Evolutionary conservation across 2,888 invertebrate genomes (phyloP).

Genomic region (Dioctria rufipes): DNA sequence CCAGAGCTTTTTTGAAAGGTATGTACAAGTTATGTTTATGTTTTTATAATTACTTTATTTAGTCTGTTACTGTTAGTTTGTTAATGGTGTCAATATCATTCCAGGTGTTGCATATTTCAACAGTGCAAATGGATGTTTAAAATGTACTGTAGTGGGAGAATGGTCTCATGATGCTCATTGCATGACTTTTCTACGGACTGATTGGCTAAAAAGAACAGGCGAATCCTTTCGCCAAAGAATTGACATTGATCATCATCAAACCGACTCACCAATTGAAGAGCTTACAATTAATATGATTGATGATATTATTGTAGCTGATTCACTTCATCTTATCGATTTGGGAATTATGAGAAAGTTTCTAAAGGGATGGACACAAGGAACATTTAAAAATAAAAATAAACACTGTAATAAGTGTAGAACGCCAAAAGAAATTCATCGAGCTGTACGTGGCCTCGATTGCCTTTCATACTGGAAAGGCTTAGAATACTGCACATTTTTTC

Average conservation of each 20-base stretch:
- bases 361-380: neutral
- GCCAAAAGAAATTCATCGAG: conserved; percentile 58
- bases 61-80: no score
- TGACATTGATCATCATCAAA: conserved; percentile 5
- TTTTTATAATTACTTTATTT: neutral
- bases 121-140: neutral
- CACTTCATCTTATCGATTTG: neutral
- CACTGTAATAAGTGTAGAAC: neutral
- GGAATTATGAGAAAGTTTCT: neutral
- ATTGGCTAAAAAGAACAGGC: neutral
- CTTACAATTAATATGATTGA: conserved; percentile 8
- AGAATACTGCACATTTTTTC: neutral
- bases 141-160: conserved; percentile 5
- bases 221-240: neutral
- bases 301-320: conserved; percentile 14
- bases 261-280: neutral
- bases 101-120: neutral
- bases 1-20: conserved; percentile 11
- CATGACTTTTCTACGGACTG: no score
- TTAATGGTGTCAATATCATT: neutral
- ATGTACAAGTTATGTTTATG: neutral
- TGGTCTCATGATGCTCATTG: neutral
- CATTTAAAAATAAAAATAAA: neutral
- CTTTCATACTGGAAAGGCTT: conserved; percentile 1
- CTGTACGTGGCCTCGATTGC: conserved; percentile 54